Base-by-base conservation (phyloP, 2,888 invertebrate genomes). In the Malthinus flaveolus region DNA sequence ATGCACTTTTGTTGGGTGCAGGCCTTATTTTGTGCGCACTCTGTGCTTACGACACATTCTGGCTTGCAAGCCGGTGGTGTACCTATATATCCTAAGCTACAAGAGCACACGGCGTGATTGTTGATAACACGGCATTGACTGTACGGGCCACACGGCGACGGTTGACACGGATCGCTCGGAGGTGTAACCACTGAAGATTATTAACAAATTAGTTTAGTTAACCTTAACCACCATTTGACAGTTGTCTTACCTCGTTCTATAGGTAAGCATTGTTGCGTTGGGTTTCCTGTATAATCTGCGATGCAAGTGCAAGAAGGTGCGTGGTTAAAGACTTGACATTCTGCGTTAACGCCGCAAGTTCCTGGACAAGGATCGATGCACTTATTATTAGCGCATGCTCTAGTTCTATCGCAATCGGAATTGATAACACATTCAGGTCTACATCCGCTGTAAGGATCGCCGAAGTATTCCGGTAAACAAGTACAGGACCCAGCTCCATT, bases 371-470 rank as follows among this genome's bases (percentile, higher is more conserved):
- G 82, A 71, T 86, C 82, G 44, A 80, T 72, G 66, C 89, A 89
- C 70, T 85, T 84, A 69, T 87, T 86, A 74, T 87, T 88, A 53
- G 84, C 82, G 68, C 89, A 89, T 13, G 88, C 85, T 67, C 83
- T 83, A 50, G 83, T 83, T 55, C 80, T 79, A 44, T 82, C 76
- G 70, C 89, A 90, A 68, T 89, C 88, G 1, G 85, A 81, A 72
- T 86, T 87, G 48, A 84, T 81, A 9, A 84, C 81, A 73, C 88
- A 89, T 76, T 88, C 88, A 1, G 88, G 87, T 61, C 87, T 80
- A 74, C 89, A 88, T 56, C 84, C 84, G 31, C 83, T 82, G 68
- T 84, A 84, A 32, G 88, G 88, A 72, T 86, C 83, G 34, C 88
- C 88, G 51, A 83, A 82, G 71, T 85, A 87, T 66, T 84, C 85